These are phyloP conservation scores for Mycteria americana DNA, from an alignment of 2,797 vertebrate species.

Conservation along the genomic window DNA sequence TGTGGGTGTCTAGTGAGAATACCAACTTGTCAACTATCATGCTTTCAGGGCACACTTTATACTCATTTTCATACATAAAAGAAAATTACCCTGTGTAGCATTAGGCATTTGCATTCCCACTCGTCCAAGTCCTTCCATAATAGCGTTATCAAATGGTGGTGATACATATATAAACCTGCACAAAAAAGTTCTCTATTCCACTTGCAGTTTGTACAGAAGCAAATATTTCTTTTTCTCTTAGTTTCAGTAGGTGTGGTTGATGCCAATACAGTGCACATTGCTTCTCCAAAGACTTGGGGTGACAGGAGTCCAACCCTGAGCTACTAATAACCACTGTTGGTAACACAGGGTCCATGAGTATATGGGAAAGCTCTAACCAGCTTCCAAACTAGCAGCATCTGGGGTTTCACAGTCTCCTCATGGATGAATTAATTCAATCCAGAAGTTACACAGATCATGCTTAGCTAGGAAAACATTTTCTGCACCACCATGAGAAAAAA, in stretches of 20 bases:
- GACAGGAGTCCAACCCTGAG: not conserved
- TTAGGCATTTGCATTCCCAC: not conserved
- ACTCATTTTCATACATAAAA: not conserved
- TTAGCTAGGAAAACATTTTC: not conserved
- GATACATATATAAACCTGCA: not conserved
- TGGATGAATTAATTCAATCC: not conserved
- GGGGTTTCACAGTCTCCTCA: not conserved
- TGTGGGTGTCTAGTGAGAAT: not conserved
- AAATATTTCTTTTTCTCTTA: not conserved
- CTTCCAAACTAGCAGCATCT: not conserved
- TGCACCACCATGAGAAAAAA: not conserved
- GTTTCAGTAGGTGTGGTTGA: not conserved
- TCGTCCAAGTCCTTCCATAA: not conserved
- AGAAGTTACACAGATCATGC: not conserved
- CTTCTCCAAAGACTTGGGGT: not conserved
- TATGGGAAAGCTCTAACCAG: not conserved
- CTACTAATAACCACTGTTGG: rapidly evolving
- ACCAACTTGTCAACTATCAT: not conserved
- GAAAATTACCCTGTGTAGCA: not conserved
- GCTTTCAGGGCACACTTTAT: not conserved
- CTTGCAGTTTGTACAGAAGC: not conserved
- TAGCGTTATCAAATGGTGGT: not conserved
- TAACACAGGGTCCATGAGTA: not conserved
- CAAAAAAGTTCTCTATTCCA: not conserved
- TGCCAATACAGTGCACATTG: not conserved